Conservation (phyloP, 2,797 vertebrate species). For the Decapterus maruadsi region DNA sequence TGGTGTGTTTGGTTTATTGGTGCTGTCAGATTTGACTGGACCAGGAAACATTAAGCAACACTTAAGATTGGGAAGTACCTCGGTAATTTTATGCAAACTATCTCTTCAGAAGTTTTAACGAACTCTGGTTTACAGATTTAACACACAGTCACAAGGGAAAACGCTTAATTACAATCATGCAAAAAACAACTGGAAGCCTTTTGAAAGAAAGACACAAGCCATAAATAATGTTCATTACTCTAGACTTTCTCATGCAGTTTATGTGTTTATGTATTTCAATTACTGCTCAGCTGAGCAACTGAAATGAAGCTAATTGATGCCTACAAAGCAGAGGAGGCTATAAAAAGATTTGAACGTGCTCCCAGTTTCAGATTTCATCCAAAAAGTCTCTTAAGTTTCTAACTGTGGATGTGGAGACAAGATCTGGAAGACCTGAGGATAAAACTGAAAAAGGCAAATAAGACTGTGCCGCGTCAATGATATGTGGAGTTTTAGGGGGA, state of each 20-base stretch:
- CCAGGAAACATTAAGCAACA: constrained; percentile 1
- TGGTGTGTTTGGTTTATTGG: constrained; percentile 12
- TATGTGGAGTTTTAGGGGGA: too few relatives aligned
- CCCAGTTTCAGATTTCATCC: neutral
- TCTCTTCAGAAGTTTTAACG: constrained; percentile 8
- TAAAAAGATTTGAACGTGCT: neutral
- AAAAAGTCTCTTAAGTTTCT: neutral
- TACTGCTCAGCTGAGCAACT: neutral
- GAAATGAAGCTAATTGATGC: neutral
- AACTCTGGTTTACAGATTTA: constrained; percentile 19
- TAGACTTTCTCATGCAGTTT: neutral
- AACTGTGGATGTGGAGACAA: neutral
- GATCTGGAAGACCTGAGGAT: neutral
- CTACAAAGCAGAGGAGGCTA: neutral
- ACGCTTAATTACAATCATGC: neutral
- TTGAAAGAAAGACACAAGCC: neutral
- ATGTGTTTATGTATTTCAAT: neutral
- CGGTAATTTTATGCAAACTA: constrained; percentile 62
- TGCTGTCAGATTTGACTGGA: neutral
- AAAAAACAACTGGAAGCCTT: neutral
- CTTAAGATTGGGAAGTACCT: constrained; percentile 56
- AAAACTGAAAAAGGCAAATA: neutral
- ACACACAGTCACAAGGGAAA: neutral
- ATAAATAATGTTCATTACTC: neutral
- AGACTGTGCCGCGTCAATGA: neutral